These are phyloP conservation scores for Choloepus hoffmanni DNA, from an alignment of 2,113 vertebrate species.

Conservation along the genomic window DNA sequence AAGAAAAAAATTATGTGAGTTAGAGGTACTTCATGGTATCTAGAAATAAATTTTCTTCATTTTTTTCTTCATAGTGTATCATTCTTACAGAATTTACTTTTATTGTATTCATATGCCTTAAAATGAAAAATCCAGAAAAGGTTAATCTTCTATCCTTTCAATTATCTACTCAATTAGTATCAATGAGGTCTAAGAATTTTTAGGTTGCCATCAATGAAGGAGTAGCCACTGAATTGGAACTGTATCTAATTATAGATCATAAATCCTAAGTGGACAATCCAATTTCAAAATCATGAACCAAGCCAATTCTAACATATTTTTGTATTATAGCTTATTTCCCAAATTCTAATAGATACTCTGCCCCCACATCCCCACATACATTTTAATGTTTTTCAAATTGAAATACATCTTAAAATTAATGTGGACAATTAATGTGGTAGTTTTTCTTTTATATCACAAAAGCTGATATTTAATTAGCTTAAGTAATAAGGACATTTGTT, in stretches of 20 bases:
- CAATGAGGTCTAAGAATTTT: constrained; percentile 1
- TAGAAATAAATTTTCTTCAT: constrained; percentile 18
- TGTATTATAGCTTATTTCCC: constrained; percentile 67
- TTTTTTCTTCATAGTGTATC: not conserved
- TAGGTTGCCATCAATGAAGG: constrained; percentile 31
- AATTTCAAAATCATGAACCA: constrained; percentile 78
- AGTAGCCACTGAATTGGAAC: constrained; percentile 24
- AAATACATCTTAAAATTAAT: constrained; percentile 79
- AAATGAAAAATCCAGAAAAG: constrained; percentile 44
- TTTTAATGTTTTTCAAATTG: constrained; percentile 75
- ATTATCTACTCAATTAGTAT: constrained; percentile 55
- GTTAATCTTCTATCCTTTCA: constrained; percentile 52
- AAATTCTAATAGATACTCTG: constrained; percentile 70
- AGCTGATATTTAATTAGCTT: constrained; percentile 42
- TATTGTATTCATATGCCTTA: constrained; percentile 44
- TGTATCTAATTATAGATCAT: constrained; percentile 69
- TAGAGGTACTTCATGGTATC: not conserved
- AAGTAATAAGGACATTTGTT: constrained; percentile 36
- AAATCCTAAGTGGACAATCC: constrained; percentile 69
- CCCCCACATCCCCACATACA: not conserved
- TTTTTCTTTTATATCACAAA: constrained; percentile 72
- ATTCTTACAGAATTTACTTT: constrained; percentile 43
- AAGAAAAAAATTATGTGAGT: not conserved
- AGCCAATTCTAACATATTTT: constrained; percentile 73
- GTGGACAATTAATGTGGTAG: constrained; percentile 52